These are phyloP conservation scores for Coracias cyanogaster DNA, from an alignment of 2,797 vertebrate genomes.

Conservation along the genomic window DNA sequence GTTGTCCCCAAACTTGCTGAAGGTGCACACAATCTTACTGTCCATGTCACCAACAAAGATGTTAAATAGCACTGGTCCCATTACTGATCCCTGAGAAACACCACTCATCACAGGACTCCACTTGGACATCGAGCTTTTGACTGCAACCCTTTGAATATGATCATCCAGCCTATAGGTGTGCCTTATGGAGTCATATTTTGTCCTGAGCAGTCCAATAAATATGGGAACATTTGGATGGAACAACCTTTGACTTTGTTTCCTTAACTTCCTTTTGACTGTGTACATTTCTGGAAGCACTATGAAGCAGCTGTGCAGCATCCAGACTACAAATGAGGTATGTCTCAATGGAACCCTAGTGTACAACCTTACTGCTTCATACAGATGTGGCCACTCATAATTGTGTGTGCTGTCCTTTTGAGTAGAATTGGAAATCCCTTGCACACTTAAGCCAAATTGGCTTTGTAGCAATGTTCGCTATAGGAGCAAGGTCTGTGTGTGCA, in stretches of 20 bases:
- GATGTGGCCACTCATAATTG: no score
- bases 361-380: background rate
- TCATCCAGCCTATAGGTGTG: background rate
- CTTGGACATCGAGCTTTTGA: no score
- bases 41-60: no score
- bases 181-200: background rate
- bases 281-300: rapidly evolving
- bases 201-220: background rate
- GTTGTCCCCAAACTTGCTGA: no score
- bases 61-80: no score
- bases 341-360: background rate
- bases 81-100: no score
- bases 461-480: rapidly evolving
- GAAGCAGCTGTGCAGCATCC: background rate
- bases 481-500: background rate
- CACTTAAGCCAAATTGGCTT: background rate
- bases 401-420: background rate
- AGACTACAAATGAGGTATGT: background rate
- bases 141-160: no score
- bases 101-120: no score
- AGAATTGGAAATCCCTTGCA: background rate
- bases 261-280: background rate
- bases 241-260: background rate
- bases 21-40: no score
- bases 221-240: background rate